Conservation (phyloP, 2,113 vertebrate species). For the Pimephales promelas region DNA sequence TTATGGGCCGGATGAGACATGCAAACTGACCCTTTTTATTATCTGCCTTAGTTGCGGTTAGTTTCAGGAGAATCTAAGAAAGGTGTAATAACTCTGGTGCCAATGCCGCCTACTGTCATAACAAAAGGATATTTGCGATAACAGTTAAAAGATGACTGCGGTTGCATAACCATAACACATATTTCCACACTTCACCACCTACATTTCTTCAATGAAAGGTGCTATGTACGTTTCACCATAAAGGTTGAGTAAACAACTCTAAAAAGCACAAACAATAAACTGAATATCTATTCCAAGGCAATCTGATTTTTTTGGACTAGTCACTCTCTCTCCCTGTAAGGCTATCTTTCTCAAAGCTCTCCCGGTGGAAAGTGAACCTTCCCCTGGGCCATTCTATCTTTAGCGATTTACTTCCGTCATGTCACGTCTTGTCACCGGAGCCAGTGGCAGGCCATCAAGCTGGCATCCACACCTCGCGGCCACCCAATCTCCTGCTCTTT, state of each 20-base stretch:
- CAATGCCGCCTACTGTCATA: slow-evolving; percentile 44
- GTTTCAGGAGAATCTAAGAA: slow-evolving; percentile 2
- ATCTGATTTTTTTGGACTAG: background rate
- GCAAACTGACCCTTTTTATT: background rate
- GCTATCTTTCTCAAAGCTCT: slow-evolving; percentile 59
- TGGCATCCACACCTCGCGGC: slow-evolving; percentile 70
- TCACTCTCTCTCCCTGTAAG: slow-evolving; percentile 53
- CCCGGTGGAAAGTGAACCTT: slow-evolving; percentile 61
- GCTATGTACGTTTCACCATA: background rate
- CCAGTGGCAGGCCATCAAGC: slow-evolving; percentile 62
- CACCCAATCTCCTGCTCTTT: slow-evolving; percentile 68
- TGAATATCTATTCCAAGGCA: background rate
- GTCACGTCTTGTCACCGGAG: slow-evolving; percentile 69
- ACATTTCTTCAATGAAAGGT: slow-evolving; percentile 9
- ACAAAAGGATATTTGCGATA: slow-evolving; percentile 48
- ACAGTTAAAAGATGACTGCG: slow-evolving; percentile 2
- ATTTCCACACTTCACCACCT: slow-evolving; percentile 37
- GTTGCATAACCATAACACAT: slow-evolving; percentile 52
- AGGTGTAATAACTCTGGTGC: slow-evolving; percentile 11
- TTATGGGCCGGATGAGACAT: slow-evolving; percentile 19
- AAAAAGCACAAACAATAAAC: slow-evolving; percentile 12
- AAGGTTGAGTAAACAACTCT: background rate
- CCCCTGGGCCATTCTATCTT: slow-evolving; percentile 68
- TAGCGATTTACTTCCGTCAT: slow-evolving; percentile 68
- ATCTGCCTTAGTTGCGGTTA: slow-evolving; percentile 19